These are phyloP conservation scores for Apomyelois bistriatella DNA, from an alignment of 2,888 invertebrate genomes.

Conservation along the genomic window DNA sequence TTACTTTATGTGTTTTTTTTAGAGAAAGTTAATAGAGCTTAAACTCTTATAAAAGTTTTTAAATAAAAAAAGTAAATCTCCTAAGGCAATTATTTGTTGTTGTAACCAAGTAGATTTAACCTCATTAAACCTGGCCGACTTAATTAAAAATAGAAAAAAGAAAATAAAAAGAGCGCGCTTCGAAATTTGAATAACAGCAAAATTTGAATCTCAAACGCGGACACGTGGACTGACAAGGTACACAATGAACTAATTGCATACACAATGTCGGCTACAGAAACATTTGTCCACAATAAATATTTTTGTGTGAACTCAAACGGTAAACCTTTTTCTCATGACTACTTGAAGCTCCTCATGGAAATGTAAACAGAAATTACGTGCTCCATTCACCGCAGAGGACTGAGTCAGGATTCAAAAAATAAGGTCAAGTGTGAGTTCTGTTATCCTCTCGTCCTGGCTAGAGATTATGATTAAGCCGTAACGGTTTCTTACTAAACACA, in stretches of 20 bases:
- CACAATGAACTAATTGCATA: conserved; percentile 44
- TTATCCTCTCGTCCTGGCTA: conserved; percentile 12
- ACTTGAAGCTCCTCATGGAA: conserved; percentile 62
- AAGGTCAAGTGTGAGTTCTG: conserved; percentile 27
- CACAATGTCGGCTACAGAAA: conserved; percentile 39
- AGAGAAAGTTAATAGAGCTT: too few species aligned
- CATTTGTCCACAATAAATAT: conserved; percentile 60
- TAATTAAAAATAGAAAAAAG: background rate
- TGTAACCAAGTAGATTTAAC: background rate
- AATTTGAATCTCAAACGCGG: conserved; percentile 7
- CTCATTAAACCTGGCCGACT: background rate
- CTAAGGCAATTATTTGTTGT: background rate
- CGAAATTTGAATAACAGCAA: conserved; percentile 15
- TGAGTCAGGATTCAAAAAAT: conserved; percentile 40
- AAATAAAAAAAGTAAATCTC: background rate
- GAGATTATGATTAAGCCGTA: conserved; percentile 1
- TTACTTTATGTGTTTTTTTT: too few species aligned
- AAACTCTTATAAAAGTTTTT: too few species aligned
- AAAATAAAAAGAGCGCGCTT: too few species aligned
- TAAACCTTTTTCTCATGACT: conserved; percentile 46
- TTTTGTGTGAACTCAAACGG: conserved; percentile 50
- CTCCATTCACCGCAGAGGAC: conserved; percentile 64
- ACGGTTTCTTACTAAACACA: conserved; percentile 2
- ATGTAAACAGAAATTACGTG: conserved; percentile 73
- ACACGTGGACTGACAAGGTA: conserved; percentile 15